A percentile compares a stretch with the other conserved stretches of the same genome.
Evolutionary conservation across 2,797 vertebrate species (phyloP).

Genomic region (Sebastes itinus): DNA sequence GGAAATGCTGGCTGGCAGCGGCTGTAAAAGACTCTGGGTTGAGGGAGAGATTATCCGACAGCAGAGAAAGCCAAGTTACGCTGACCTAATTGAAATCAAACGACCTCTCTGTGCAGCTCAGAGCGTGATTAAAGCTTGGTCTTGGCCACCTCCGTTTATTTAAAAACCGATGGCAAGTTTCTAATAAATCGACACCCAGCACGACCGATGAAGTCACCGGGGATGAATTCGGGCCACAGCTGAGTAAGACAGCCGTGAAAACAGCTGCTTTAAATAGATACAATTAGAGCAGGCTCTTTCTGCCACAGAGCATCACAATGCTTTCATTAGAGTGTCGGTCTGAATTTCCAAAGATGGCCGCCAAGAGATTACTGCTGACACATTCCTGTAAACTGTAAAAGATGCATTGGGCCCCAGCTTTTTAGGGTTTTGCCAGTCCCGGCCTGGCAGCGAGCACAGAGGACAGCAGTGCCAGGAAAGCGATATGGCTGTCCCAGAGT

Average conservation of each 20-base stretch:
- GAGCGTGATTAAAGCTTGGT: slow-evolving; percentile 74
- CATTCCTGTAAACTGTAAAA: slow-evolving; percentile 83
- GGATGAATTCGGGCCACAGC: slow-evolving; percentile 79
- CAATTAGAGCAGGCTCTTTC: slow-evolving; percentile 71
- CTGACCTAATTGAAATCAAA: slow-evolving; percentile 89
- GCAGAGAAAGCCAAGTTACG: slow-evolving; percentile 58
- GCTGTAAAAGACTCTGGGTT: slow-evolving; percentile 58
- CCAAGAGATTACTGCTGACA: slow-evolving; percentile 83
- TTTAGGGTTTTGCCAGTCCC: slow-evolving; percentile 62
- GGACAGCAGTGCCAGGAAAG: slow-evolving; percentile 70
- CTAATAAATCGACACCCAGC: slow-evolving; percentile 82
- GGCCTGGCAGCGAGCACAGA: slow-evolving; percentile 64
- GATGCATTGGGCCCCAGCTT: slow-evolving; percentile 66
- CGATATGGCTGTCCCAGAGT: slow-evolving; percentile 63
- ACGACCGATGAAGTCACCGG: slow-evolving; percentile 82
- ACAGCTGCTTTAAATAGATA: slow-evolving; percentile 87
- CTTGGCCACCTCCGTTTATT: slow-evolving; percentile 82
- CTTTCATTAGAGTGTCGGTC: slow-evolving; percentile 76
- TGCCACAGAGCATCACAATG: slow-evolving; percentile 73
- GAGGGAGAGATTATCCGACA: slow-evolving; percentile 65
- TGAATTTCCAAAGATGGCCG: slow-evolving; percentile 79
- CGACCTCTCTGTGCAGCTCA: slow-evolving; percentile 82
- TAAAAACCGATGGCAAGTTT: slow-evolving; percentile 75
- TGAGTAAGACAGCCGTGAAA: slow-evolving; percentile 76
- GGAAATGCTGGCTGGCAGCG: slow-evolving; percentile 68